A percentile compares a stretch with the other conserved stretches of the same genome.
phyloP scores from a whole-genome alignment of 2,888 invertebrate species.

The Drosophila quinaria region DNA sequence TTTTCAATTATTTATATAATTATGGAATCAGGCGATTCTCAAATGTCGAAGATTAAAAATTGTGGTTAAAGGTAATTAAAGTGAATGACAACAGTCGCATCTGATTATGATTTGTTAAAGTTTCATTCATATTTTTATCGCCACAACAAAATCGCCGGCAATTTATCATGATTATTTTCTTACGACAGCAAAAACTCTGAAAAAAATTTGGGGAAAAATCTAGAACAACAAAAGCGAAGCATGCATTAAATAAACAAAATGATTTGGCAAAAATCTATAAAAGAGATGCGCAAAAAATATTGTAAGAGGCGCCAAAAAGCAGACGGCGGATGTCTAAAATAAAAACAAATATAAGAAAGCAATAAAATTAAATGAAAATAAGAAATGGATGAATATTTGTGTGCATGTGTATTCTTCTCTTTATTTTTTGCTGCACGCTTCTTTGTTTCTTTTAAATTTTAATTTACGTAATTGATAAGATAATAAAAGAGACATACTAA shows the following conservation, averaged over 20 bases:
- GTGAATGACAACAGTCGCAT: neutral
- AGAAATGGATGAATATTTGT: conserved; percentile 9
- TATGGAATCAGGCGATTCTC: conserved; percentile 34
- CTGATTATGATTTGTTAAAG: conserved; percentile 10
- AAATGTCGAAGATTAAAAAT: conserved; percentile 19
- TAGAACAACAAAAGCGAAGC: conserved; percentile 10
- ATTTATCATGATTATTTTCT: conserved; percentile 49
- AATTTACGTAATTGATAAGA: conserved; percentile 78
- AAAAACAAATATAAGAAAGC: conserved; percentile 16
- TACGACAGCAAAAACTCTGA: conserved; percentile 7
- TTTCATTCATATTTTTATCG: conserved; percentile 11
- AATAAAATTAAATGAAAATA: conserved; percentile 32
- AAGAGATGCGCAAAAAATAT: conserved; percentile 66
- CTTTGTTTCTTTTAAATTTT: conserved; percentile 43
- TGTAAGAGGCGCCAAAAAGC: conserved; percentile 14
- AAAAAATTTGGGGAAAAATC: conserved; percentile 19
- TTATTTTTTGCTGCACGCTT: conserved; percentile 21
- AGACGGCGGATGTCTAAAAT: conserved; percentile 1
- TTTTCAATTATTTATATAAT: conserved; percentile 15
- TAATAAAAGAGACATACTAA: conserved; percentile 45
- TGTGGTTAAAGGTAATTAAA: neutral
- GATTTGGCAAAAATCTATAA: conserved; percentile 60
- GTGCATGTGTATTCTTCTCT: conserved; percentile 1
- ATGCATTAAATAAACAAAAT: conserved; percentile 59
- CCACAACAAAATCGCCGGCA: conserved; percentile 36